These are phyloP conservation scores for Hemaris fuciformis DNA, from an alignment of 2,888 invertebrate genomes.

Conservation along the genomic window DNA sequence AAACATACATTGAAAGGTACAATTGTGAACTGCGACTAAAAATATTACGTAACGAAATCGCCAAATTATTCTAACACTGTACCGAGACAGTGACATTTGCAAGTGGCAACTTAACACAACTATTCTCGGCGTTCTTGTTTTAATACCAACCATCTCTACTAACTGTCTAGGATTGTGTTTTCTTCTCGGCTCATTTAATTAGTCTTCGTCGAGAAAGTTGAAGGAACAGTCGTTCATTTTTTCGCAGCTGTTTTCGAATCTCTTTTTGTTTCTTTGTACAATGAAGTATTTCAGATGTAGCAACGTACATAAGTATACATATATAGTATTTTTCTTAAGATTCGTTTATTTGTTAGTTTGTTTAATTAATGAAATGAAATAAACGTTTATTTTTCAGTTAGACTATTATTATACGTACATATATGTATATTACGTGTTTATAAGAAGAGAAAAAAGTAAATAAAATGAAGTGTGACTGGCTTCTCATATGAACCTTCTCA, in stretches of 20 bases:
- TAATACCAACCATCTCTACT: background rate
- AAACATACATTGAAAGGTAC: too few relatives aligned
- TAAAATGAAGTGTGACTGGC: too few relatives aligned
- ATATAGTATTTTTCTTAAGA: background rate
- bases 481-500: too few relatives aligned
- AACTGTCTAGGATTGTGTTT: background rate
- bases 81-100: background rate
- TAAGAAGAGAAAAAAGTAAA: too few relatives aligned
- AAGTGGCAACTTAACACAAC: background rate
- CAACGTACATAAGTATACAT: background rate
- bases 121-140: background rate
- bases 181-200: slow-evolving; percentile 6
- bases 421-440: too few relatives aligned
- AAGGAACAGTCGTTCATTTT: slow-evolving; percentile 4
- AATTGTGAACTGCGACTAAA: too few relatives aligned
- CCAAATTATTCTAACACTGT: background rate
- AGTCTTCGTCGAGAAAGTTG: slow-evolving; percentile 4
- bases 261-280: background rate
- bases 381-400: too few relatives aligned
- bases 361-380: too few relatives aligned
- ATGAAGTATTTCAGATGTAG: background rate
- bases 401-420: too few relatives aligned
- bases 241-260: background rate
- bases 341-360: too few relatives aligned
- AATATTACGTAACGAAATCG: background rate